phyloP scores from a whole-genome alignment of 2,113 vertebrate genomes.

The Abramis brama region DNA sequence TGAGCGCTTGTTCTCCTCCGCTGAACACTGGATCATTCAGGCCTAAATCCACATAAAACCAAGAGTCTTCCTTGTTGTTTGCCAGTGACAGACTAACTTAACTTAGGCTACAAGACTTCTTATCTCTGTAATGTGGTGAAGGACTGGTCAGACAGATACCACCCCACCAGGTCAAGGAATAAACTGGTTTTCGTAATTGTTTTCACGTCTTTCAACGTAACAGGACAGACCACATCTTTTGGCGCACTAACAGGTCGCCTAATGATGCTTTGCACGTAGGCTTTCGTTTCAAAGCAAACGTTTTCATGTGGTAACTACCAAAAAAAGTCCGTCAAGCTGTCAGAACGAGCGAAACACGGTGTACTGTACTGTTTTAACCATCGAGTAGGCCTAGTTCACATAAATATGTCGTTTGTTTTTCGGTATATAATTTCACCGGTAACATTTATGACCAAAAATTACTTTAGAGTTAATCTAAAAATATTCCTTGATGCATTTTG shows the following conservation, averaged over 20 bases:
- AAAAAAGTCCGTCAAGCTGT: neutral
- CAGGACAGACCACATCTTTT: neutral
- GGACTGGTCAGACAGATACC: constrained; percentile 24
- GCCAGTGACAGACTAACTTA: neutral
- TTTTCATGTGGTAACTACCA: neutral
- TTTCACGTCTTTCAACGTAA: neutral
- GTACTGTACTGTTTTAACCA: neutral
- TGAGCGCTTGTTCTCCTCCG: neutral
- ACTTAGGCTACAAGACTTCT: neutral
- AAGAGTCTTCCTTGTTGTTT: neutral
- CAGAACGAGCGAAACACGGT: neutral
- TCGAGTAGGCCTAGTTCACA: no score
- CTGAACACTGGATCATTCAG: neutral
- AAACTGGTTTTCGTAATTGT: constrained; percentile 8
- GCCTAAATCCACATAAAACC: neutral
- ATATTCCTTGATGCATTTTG: no score
- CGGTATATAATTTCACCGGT: neutral
- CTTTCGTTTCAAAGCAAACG: neutral
- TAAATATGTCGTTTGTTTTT: neutral
- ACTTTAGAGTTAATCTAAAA: neutral
- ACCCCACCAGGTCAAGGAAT: neutral
- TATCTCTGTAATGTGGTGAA: neutral
- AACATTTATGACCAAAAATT: neutral
- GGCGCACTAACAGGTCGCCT: neutral
- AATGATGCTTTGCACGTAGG: neutral